Conservation (phyloP, 1,140 invertebrate genomes). For the Mycetomoellerius zeteki region DNA sequence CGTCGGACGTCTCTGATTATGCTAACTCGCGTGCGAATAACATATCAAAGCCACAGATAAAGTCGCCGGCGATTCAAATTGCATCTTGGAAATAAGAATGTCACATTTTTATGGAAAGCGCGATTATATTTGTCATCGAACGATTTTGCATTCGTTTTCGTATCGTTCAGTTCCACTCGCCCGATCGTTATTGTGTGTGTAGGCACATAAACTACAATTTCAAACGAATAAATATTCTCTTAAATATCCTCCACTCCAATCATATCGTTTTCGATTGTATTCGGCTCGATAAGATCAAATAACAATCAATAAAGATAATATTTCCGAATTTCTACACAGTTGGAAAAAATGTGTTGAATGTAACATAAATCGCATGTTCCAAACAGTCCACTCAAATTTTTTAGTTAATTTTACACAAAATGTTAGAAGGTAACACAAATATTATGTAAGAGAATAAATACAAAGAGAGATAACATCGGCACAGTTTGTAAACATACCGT, state of each 20-base stretch:
- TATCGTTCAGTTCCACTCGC: background rate
- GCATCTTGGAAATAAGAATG: conserved; percentile 8
- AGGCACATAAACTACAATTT: conserved; percentile 70
- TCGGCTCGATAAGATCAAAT: background rate
- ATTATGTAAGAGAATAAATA: too few relatives aligned
- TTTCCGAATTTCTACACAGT: background rate
- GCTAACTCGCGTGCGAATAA: conserved; percentile 43
- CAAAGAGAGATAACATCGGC: too few relatives aligned
- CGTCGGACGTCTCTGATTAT: conserved; percentile 20
- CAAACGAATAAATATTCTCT: conserved; percentile 60
- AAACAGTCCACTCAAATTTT: too few relatives aligned
- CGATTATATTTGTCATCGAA: conserved; percentile 45
- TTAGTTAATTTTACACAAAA: too few relatives aligned
- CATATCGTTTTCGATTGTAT: conserved; percentile 57
- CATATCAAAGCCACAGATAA: conserved; percentile 15
- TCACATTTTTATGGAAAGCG: background rate
- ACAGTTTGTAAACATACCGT: too few relatives aligned
- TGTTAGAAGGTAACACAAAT: too few relatives aligned
- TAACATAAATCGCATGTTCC: too few relatives aligned
- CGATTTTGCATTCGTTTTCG: conserved; percentile 23
- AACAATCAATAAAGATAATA: conserved; percentile 4
- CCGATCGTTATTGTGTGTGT: conserved; percentile 36
- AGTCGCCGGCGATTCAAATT: background rate
- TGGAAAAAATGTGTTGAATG: too few relatives aligned
- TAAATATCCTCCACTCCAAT: conserved; percentile 54